Evolutionary conservation across 2,888 invertebrate species (phyloP), one percentile per base, ranked within the genome.

Genomic region (Halictus ligatus): DNA sequence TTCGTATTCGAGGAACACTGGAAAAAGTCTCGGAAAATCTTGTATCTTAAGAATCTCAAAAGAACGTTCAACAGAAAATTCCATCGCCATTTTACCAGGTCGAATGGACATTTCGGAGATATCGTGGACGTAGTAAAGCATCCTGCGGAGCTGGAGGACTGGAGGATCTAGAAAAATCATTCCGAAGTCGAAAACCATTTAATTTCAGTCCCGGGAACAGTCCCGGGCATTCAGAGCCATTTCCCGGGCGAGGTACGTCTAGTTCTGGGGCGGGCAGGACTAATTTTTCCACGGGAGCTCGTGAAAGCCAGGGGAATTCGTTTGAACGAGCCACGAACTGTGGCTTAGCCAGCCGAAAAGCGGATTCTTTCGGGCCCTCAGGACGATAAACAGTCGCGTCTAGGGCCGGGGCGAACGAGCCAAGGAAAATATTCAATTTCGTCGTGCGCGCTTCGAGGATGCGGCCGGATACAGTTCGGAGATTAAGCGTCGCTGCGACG

Each of bases 401-500:
- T 21, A 35, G 43, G 40, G 12, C 21, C 18, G 58, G 8, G 54
- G 29, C 21, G 35, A 76, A 73, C 29, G 21, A 81, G 50, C 77
- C 75, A 35, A 75, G 75, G 71, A 84, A 83, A 83, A 78, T 77
- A 87, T 84, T 80, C 81, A 88, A 88, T 88, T 84, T 88, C 80
- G 78, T 48, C n/a, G 50, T 18, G 76, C 15, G 58, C 74, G 54
- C 79, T 78, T 79, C 84, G 43, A 71, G 69, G 71, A 69, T 18
- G 72, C 48, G 18, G 64, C 75, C 48, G 88, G 73, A 85, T 84
- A 79, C 71, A 83, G 82, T 88, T 88, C 77, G 60, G 71, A 85
- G 88, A 88, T 88, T 88, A 88, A 88, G 85, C 85, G 88, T 75
- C 82, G 54, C 67, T 4, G 75, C 50, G 80, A 75, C 76, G 84